Evolutionary conservation across 2,797 vertebrate species (phyloP), one percentile per base, ranked within the genome.

Genomic region (Tamandua tetradactyla): DNA sequence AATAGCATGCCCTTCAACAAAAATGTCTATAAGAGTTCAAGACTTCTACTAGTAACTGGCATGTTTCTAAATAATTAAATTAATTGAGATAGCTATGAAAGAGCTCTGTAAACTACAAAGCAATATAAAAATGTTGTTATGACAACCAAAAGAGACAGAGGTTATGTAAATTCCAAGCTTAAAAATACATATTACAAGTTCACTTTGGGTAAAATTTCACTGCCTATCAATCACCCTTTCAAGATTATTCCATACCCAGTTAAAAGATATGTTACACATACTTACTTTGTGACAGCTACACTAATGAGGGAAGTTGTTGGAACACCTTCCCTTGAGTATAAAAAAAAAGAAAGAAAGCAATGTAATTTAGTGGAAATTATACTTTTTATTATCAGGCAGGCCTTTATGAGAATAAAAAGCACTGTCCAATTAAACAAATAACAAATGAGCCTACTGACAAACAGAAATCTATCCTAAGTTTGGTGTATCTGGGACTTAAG

Each of bases 301-400:
- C 99, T 99, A 59, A 99, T 98, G 71, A 99, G 99, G 0, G 99
- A 99, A 47, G 99, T 99, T 49, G 99, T 99, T 2, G 99, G 99
- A n/a, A 99, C 99, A 89, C 99, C 99, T 98, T 99, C 99, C 99
- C 99, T 99, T 91, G 59, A 96, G 66, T 74, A 11, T 44, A 32
- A 49, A 62, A 89, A 32, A 89, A 37, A 15, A 12, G 76, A 78
- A 57, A 52, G 7, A 44, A 18, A 62, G 3, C 11, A 91, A 52
- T 8, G 95, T 15, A 85, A 93, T 91, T 90, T n/a, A 71, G 7
- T 71, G n/a, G 25, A 57, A 85, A 82, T 27, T 61, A 79, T 61
- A 87, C 7, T 18, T 94, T 95, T 86, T 25, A 86, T 62, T 69
- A 89, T 52, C 32, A 95, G 94, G 52, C 84, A 93, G 59, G 15